Evolutionary conservation across 2,888 invertebrate genomes (phyloP), one percentile per base, ranked within the genome.

Genomic region (Drosophila eohydei): DNA sequence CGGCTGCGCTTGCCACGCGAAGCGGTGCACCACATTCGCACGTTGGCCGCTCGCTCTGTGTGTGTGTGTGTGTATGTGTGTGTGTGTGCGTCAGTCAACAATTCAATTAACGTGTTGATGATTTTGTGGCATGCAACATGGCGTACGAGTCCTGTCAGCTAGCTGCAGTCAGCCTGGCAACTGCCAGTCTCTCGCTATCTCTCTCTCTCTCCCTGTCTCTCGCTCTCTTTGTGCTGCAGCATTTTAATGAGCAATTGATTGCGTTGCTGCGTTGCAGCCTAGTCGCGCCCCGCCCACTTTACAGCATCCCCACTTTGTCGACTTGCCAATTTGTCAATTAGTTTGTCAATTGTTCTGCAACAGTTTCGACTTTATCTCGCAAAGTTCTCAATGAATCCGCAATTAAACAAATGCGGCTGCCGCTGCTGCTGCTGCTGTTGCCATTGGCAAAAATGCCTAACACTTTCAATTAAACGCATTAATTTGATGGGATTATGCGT

Each of bases 21-120:
- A 41, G 51, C 69, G 75, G 70, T 75, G 75, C 73, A 71, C 69
- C 68, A 36, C 71, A 74, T 61, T 73, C 73, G 69, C 78, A 71
- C 64, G 69, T 55, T 67, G 46, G 59, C 38, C 61, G 57, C 51
- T 52, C 16, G 48, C 62, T 12, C 21, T 26, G 14, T 28, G 30
- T 8, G 5, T 41, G n/a, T 52, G 44, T 14, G 26, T 44, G 12
- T 44, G 58, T 66, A 55, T 69, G 71, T 71, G 80, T 83, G 57
- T 66, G 55, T 71, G 71, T 74, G 81, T 87, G 82, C 80, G 89
- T 84, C 90, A 91, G 90, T 91, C 90, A 91, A 90, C 91, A 91
- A 91, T 91, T 91, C 91, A 91, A 91, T 91, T 91, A 91, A 89
- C 90, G 86, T 90, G 89, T 82, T 87, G 90, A 87, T 89, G 91